A percentile compares a stretch with the other conserved stretches of the same genome.
Evolutionary conservation across 2,797 vertebrate genomes (phyloP).

Genomic region (Taeniopygia guttata): DNA sequence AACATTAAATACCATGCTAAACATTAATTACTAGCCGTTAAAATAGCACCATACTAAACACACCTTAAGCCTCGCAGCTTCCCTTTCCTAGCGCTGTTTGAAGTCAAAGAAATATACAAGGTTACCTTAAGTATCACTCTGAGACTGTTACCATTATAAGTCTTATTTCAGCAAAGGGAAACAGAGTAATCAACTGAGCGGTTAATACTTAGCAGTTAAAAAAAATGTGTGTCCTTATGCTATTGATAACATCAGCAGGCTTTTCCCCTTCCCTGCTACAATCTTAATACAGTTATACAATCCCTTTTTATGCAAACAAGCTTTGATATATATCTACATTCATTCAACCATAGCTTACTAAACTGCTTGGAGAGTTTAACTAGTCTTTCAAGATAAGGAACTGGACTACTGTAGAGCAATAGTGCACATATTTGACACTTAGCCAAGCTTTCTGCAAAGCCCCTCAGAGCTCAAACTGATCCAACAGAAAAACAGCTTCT

Average conservation of each 20-base stretch:
- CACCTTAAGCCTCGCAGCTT: neutral
- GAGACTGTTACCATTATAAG: neutral
- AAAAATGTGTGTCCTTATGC: neutral
- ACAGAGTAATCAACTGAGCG: neutral
- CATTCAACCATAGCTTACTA: neutral
- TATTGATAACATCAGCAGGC: neutral
- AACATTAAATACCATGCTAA: neutral
- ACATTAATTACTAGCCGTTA: neutral
- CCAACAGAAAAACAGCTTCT: neutral
- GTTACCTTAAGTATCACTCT: neutral
- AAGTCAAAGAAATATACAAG: neutral
- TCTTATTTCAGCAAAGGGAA: neutral
- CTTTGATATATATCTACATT: neutral
- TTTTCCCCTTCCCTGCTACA: neutral
- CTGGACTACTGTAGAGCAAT: neutral
- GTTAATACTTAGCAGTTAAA: neutral
- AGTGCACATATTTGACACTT: neutral
- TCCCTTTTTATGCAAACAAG: neutral
- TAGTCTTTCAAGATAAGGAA: neutral
- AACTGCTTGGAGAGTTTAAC: neutral
- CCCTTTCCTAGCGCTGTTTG: neutral
- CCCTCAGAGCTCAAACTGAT: neutral
- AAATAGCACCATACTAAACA: neutral
- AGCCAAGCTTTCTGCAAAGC: neutral
- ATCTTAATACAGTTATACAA: neutral